These are phyloP conservation scores for Helicoverpa armigera DNA, from an alignment of 1,140 invertebrate species.

Conservation along the genomic window DNA sequence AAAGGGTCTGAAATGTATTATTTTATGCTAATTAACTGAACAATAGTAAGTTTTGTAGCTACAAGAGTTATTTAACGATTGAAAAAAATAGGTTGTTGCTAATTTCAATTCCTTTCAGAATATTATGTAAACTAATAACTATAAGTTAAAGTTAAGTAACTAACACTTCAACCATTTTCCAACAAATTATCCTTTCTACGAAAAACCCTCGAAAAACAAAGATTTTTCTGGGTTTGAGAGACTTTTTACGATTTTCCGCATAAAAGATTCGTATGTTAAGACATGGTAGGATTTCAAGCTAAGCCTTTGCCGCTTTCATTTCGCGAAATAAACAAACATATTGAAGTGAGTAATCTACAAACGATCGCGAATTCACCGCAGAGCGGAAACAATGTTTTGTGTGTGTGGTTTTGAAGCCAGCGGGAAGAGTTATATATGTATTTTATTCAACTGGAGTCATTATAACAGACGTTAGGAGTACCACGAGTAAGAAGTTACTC, in stretches of 20 bases:
- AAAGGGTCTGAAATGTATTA: no score
- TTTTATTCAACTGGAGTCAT: no score
- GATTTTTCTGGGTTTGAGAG: conserved; percentile 2
- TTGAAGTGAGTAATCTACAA: conserved; percentile 45
- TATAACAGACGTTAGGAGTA: no score
- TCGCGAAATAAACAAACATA: conserved; percentile 41
- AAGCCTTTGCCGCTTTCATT: conserved; percentile 27
- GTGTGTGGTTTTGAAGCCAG: conserved; percentile 14
- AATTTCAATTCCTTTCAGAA: no score
- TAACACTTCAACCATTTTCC: no score
- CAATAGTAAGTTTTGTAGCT: no score
- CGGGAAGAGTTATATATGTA: neutral
- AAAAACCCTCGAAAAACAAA: neutral
- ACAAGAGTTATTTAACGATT: no score
- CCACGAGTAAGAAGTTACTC: no score
- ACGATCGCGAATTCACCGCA: conserved; percentile 38
- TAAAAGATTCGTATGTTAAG: conserved; percentile 30
- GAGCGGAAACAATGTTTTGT: conserved; percentile 40
- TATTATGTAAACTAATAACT: no score
- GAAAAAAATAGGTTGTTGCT: no score
- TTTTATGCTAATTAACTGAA: no score
- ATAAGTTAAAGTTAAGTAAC: no score
- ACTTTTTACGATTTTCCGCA: conserved; percentile 21
- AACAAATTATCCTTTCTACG: neutral
- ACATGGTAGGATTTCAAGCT: conserved; percentile 8